Base-by-base conservation (phyloP, 2,888 invertebrate species). In the Lamellibrachia satsuma region DNA sequence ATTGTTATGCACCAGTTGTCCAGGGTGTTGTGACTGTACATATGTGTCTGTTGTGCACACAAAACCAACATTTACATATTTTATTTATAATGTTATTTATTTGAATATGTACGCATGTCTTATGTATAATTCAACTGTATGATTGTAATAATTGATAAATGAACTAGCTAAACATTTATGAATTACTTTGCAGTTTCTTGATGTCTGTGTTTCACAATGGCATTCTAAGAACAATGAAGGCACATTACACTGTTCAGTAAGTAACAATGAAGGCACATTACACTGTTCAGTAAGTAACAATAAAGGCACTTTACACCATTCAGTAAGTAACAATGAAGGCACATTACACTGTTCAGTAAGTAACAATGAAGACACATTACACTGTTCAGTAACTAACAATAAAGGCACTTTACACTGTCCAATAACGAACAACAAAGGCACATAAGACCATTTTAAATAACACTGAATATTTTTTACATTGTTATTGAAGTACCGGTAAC, bases 141-240 rank as follows among this genome's bases (percentile, higher is more conserved):
- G 39, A 39, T 39, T 39, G 39, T 39, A 39, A 39, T 39, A 39
- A 39, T 39, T 39, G 39, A 39, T 22, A 51, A 52, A 92, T 92
- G 9, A 52, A 52, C 22, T 92, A 52, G 92, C 90, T n/a, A 15
- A 22, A 91, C 11, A 22, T 91, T 55, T 52, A 91, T 27, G 9
- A 91, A 27, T 91, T 11, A 52, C 22, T 52, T 91, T 51, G 91
- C 94, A 96, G 98, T 93, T 98, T 99, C 96, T 96, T 98, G 93
- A 97, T 98, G 95, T 98, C 98, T 1, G 97, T 98, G 15, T 98
- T 98, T 95, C 98, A 98, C 95, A 98, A 97, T 94, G 98, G 98
- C n/a, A 97, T 97, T 93, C 96, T 98, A 93, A 97, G 97, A 94
- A 98, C 98, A 0, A 97, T 98, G 97, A 98, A 98, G 95, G 97